Conservation (phyloP, 2,113 vertebrate species). For the Mormyrus lacerda region DNA sequence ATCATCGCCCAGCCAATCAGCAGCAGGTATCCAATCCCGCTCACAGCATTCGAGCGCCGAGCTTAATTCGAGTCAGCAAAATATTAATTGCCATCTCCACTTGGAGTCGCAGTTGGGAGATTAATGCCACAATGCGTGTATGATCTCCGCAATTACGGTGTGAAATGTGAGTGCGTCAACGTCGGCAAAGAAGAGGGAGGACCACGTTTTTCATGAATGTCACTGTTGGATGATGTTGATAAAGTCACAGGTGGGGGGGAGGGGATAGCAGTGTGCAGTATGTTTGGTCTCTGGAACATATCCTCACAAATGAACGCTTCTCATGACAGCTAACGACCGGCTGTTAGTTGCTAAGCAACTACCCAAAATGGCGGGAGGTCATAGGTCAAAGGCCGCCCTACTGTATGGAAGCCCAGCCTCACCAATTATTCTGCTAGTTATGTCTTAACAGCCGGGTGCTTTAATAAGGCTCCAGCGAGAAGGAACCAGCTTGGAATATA, state of each 20-base stretch:
- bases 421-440: slow-evolving; percentile 17
- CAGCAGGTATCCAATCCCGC: background rate
- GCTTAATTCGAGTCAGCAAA: background rate
- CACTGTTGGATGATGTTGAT: background rate
- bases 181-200: background rate
- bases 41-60: background rate
- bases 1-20: background rate
- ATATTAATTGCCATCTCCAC: background rate
- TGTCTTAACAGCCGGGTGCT: background rate
- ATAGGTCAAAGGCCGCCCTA: background rate
- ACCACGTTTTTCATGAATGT: background rate
- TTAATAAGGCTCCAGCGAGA: slow-evolving; percentile 5
- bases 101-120: background rate
- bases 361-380: background rate
- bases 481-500: background rate
- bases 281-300: background rate
- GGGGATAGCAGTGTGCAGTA: background rate
- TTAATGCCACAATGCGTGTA: background rate
- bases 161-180: background rate
- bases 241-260: background rate
- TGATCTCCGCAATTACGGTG: background rate
- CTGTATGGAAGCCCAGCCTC: background rate
- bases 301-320: background rate
- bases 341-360: slow-evolving; percentile 27
- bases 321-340: slow-evolving; percentile 6